phyloP scores from a whole-genome alignment of 2,888 invertebrate genomes.

The Trachelus stipa region DNA sequence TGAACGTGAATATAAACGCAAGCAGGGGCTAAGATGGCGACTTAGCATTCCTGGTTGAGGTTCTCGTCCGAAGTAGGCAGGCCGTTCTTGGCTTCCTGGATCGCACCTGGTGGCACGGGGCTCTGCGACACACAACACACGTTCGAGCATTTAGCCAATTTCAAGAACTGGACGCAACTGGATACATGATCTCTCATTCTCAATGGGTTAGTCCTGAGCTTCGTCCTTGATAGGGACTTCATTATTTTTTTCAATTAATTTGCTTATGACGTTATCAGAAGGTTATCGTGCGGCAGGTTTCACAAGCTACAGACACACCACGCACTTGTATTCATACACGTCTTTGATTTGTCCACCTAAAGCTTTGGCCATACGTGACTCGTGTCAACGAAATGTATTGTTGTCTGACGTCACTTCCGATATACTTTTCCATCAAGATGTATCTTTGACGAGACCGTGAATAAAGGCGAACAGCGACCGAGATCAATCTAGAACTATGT shows the following conservation, averaged over 20 bases:
- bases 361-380: background rate
- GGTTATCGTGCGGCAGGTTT: background rate
- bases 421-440: background rate
- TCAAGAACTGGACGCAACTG: background rate
- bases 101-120: conserved; percentile 58
- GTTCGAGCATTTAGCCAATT: background rate
- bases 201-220: background rate
- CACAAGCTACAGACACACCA: background rate
- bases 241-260: background rate
- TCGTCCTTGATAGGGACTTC: background rate
- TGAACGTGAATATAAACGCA: conserved; percentile 5
- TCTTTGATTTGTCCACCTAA: background rate
- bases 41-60: conserved; percentile 62
- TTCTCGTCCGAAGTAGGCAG: conserved; percentile 62
- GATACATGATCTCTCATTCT: background rate
- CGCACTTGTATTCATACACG: background rate
- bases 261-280: background rate
- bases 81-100: conserved; percentile 58
- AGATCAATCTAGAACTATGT: background rate
- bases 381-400: background rate
- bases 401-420: background rate
- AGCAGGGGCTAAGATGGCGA: conserved; percentile 25
- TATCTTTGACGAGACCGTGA: background rate
- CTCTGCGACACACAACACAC: conserved; percentile 54
- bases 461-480: background rate